Evolutionary conservation across 2,113 vertebrate species (phyloP).

Genomic region (Anhinga anhinga): DNA sequence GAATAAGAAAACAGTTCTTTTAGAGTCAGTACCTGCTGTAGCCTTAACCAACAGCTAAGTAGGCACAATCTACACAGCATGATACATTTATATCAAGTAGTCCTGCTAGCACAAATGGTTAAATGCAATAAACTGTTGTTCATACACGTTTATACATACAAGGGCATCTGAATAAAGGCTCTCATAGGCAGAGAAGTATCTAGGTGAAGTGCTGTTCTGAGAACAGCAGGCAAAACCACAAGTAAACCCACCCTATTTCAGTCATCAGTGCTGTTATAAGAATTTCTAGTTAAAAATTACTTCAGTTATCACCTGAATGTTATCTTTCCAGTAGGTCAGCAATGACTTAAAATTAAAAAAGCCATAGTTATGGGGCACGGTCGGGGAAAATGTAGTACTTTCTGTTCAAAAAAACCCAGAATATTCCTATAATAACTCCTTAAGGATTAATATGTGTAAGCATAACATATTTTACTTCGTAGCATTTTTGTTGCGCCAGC

Average conservation of each 20-base stretch:
- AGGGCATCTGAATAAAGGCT: background rate
- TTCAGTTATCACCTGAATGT: background rate
- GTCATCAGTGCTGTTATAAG: background rate
- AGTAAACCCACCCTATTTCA: background rate
- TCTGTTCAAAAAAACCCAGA: background rate
- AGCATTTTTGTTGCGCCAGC: background rate
- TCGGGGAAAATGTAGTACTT: background rate
- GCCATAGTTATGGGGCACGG: background rate
- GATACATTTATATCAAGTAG: background rate
- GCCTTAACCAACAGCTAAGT: slow-evolving; percentile 13
- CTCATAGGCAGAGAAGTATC: background rate
- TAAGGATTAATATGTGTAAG: background rate
- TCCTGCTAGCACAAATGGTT: background rate
- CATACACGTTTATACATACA: background rate
- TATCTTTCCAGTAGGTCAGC: background rate
- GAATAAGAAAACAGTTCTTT: background rate
- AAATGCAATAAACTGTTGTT: background rate
- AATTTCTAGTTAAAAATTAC: background rate
- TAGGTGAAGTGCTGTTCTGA: slow-evolving; percentile 36
- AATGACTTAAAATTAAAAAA: slow-evolving; percentile 1
- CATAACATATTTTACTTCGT: background rate
- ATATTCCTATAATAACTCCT: background rate
- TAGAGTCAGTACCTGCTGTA: slow-evolving; percentile 18
- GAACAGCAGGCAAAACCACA: background rate
- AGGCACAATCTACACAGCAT: background rate